phyloP scores from a whole-genome alignment of 2,797 vertebrate species.

The Spatula versicolor region DNA sequence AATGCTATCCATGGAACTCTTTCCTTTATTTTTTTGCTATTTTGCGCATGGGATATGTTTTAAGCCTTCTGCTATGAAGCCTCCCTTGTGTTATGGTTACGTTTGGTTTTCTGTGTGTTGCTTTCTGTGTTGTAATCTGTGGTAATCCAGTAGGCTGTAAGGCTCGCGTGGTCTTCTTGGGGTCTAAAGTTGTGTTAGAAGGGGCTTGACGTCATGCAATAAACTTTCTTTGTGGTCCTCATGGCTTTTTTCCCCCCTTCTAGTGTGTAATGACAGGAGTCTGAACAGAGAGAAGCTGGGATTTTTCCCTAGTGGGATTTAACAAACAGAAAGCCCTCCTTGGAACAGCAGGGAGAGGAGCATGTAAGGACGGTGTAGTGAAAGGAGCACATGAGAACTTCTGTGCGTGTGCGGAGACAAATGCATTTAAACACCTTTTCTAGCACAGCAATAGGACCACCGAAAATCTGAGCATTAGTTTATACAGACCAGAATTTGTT shows the following conservation, averaged over 20 bases:
- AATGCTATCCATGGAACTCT: not conserved
- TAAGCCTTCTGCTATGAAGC: not conserved
- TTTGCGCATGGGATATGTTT: not conserved
- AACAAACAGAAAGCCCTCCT: not conserved
- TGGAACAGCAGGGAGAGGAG: not conserved
- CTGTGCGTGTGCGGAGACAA: not conserved
- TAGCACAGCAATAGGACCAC: not conserved
- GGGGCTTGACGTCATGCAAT: not conserved
- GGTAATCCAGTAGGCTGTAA: not conserved
- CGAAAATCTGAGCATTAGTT: not conserved
- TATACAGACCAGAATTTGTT: not conserved
- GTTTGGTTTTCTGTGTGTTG: not conserved
- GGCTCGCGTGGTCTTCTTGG: not conserved
- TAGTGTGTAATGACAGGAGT: not conserved
- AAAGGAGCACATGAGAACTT: not conserved
- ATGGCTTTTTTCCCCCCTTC: not conserved
- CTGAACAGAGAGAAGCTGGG: not conserved
- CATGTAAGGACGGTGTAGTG: not conserved
- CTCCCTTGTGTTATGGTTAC: not conserved
- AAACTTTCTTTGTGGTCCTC: not conserved
- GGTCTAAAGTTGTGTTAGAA: not conserved
- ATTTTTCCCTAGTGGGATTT: not conserved
- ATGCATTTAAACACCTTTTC: not conserved
- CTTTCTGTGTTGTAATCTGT: not conserved
- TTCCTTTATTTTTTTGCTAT: not conserved